Evolutionary conservation across 2,888 invertebrate species (phyloP).

Genomic region (Lasioglossum zephyrum): DNA sequence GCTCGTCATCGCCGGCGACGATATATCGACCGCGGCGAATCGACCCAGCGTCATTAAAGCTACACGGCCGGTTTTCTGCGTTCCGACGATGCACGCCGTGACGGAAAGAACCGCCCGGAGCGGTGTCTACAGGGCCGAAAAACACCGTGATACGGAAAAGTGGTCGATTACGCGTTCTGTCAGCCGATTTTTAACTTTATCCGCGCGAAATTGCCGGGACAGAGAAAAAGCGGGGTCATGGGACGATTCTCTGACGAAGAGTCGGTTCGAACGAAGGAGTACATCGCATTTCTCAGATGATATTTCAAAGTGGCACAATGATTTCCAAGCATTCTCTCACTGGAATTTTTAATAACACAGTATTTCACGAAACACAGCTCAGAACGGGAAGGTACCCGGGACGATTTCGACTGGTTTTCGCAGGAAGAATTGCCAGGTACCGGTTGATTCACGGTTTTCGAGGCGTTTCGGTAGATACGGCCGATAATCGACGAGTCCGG

Average conservation of each 20-base stretch:
- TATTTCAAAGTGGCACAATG: too few relatives aligned
- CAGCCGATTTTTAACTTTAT: background rate
- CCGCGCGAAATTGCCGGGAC: background rate
- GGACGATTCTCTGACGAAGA: background rate
- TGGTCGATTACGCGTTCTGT: conserved; percentile 9
- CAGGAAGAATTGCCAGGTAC: background rate
- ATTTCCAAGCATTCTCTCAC: too few relatives aligned
- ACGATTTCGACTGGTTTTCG: background rate
- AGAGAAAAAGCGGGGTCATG: background rate
- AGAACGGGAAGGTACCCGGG: background rate
- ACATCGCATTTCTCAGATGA: background rate
- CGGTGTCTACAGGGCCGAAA: background rate
- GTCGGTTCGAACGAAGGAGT: too few relatives aligned
- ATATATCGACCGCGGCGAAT: conserved; percentile 75
- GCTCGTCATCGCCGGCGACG: conserved; percentile 69
- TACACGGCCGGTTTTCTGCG: conserved; percentile 44
- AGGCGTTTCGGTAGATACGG: background rate
- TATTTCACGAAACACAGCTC: background rate
- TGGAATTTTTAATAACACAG: background rate
- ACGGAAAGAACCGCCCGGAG: conserved; percentile 11
- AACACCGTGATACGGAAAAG: conserved; percentile 19
- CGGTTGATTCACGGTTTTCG: background rate
- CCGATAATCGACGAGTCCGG: conserved; percentile 18
- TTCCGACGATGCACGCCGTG: conserved; percentile 8
- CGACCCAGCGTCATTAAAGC: conserved; percentile 70